phyloP scores from a whole-genome alignment of 2,888 invertebrate genomes.

The Tubulanus polymorphus region DNA sequence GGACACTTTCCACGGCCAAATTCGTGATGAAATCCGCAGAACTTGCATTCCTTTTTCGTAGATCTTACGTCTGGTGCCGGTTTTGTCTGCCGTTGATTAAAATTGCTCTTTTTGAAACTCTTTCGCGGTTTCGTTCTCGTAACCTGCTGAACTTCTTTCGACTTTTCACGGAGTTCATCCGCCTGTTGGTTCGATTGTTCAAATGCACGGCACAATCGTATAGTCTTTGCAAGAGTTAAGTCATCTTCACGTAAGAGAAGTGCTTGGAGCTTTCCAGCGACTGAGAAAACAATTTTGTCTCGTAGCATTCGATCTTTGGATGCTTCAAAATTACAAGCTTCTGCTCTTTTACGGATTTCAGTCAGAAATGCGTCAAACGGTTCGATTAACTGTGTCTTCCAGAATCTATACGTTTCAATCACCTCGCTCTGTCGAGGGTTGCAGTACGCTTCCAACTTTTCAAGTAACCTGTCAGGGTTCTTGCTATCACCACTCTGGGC shows the following conservation, averaged over 20 bases:
- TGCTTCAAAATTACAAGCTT: constrained; percentile 17
- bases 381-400: constrained; percentile 10
- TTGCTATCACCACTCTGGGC: constrained; percentile 5
- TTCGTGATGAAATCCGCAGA: constrained; percentile 8
- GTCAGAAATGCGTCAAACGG: constrained; percentile 19
- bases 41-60: background rate
- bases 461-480: constrained; percentile 9
- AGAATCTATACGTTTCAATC: constrained; percentile 19
- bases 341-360: constrained; percentile 14
- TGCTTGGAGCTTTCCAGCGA: constrained; percentile 16
- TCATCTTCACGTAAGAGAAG: constrained; percentile 16
- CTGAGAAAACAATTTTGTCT: constrained; percentile 20
- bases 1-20: constrained; percentile 8
- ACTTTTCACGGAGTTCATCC: constrained; percentile 11
- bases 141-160: background rate
- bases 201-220: constrained; percentile 15
- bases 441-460: constrained; percentile 18
- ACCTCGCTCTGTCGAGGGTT: constrained; percentile 20
- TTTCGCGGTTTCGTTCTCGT: background rate
- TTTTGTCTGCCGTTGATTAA: background rate
- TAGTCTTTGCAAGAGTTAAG: constrained; percentile 9
- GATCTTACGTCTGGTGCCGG: background rate
- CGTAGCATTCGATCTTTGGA: constrained; percentile 18
- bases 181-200: constrained; percentile 18
- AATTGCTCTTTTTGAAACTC: background rate